Base-by-base conservation (phyloP, 2,113 vertebrate species). In the Dissostichus mawsoni region DNA sequence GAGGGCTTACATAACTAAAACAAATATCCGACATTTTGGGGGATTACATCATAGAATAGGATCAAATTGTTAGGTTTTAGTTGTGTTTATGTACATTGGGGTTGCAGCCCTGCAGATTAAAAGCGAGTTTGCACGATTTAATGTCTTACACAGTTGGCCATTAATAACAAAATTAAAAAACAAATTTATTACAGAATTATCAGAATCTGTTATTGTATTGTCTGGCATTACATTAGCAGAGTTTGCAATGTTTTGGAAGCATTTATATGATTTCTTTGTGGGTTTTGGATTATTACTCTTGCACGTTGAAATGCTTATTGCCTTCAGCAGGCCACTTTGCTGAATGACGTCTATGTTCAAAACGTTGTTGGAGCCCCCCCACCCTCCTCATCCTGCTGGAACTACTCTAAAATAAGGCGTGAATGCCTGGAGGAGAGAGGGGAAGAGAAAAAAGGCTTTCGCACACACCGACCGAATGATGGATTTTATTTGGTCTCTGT, bases 401-500 rank as follows among this genome's bases (percentile, higher is more conserved):
- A 73, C 55, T 3, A 78, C 73, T 87, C 77, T 80, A 80, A 83
- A 83, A 82, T 83, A 84, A 83, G 83, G 81, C 47, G 64, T 57
- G 80, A 63, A 75, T 50, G 78, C 66, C 63, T 66, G 8, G 50
- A 65, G 53, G 51, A 77, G 56, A 65, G 76, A 41, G 41, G 44
- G 52, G 18, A 3, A 44, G 18, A n/a, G 20, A 67, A 82, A 64
- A 81, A 58, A 78, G 71, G 52, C 62, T 81, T 85, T 79, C 33
- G 58, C 84, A 86, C 83, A 89, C 79, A 81, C 79, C 52, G 51
- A 69, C 69, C 75, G 82, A 86, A 82, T 92, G 90, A 93, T 93
- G 86, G 90, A 93, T 93, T 93, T 93, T 89, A 92, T 93, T 92
- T 93, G 92, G 90, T 90, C 69, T 90, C 83, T 94, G 92, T 96